phyloP scores from a whole-genome alignment of 1,140 invertebrate species.

The Helicoverpa zea region DNA sequence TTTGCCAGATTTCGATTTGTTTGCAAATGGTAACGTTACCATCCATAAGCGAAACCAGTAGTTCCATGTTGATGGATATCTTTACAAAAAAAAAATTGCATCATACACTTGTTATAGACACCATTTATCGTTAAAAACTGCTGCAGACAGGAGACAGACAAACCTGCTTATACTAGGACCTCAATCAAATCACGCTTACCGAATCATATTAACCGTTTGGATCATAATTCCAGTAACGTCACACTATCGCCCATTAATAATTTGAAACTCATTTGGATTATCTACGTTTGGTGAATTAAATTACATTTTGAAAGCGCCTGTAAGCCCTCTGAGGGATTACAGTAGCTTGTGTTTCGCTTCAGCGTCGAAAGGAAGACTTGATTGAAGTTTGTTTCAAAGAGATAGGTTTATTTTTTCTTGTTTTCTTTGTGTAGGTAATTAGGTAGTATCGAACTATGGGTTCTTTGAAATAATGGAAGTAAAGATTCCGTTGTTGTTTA shows the following conservation, averaged over 20 bases:
- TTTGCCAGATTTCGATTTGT: too few relatives aligned
- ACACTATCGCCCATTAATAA: conserved; percentile 50
- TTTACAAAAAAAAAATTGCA: too few relatives aligned
- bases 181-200: not conserved
- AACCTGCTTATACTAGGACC: not conserved
- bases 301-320: conserved; percentile 53
- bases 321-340: conserved; percentile 54
- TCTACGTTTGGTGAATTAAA: conserved; percentile 49
- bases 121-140: too few relatives aligned
- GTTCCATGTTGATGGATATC: too few relatives aligned
- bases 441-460: not conserved
- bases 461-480: not conserved
- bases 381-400: conserved; percentile 10
- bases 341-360: conserved; percentile 15
- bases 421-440: not conserved
- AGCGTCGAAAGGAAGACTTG: conserved; percentile 6
- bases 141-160: not conserved
- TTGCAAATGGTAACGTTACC: too few relatives aligned
- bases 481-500: not conserved
- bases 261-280: conserved; percentile 59
- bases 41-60: too few relatives aligned
- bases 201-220: not conserved
- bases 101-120: too few relatives aligned
- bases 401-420: not conserved
- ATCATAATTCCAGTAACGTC: not conserved